Percentiles rank a stretch among this genome's conserved stretches.
These are phyloP conservation scores for Resseliella maxima DNA, from an alignment of 2,888 invertebrate genomes.

Conservation along the genomic window DNA sequence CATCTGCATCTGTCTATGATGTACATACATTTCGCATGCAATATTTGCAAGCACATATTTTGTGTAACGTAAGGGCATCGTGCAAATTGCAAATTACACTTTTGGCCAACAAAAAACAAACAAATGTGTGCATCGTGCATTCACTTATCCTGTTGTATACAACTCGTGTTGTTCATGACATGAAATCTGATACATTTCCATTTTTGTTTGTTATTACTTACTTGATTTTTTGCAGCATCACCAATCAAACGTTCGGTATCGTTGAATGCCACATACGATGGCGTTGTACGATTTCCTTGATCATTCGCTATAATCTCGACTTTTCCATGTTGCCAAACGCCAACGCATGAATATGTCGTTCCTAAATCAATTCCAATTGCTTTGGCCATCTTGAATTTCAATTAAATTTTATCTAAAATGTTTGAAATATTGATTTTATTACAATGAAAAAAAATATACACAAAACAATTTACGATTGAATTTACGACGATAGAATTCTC, in stretches of 20 bases:
- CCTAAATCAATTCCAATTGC: conserved; percentile 86
- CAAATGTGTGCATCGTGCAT: not conserved
- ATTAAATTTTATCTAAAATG: not conserved
- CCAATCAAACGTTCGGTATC: conserved; percentile 86
- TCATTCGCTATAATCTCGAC: conserved; percentile 90
- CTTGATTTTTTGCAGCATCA: conserved; percentile 88
- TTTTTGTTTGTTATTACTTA: conserved; percentile 62
- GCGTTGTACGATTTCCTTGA: conserved; percentile 88
- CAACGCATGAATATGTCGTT: conserved; percentile 88
- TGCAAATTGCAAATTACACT: not conserved
- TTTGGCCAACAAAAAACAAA: not conserved
- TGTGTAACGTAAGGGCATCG: not conserved
- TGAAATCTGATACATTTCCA: not conserved
- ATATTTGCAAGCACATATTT: not conserved
- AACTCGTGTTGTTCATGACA: not conserved
- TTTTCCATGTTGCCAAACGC: conserved; percentile 85
- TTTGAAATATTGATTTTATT: too few relatives aligned
- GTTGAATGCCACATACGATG: conserved; percentile 88
- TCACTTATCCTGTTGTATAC: not conserved
- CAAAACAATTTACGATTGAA: too few relatives aligned
- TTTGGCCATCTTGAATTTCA: conserved; percentile 66
- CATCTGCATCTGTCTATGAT: not conserved
- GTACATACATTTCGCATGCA: not conserved
- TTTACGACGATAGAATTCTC: too few relatives aligned
- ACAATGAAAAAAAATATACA: too few relatives aligned